A percentile compares a stretch with the other conserved stretches of the same genome.
Evolutionary conservation across 37 sponge, comb jelly and placozoan genomes (phyloP).

Genomic region (Oopsacas minuta): DNA sequence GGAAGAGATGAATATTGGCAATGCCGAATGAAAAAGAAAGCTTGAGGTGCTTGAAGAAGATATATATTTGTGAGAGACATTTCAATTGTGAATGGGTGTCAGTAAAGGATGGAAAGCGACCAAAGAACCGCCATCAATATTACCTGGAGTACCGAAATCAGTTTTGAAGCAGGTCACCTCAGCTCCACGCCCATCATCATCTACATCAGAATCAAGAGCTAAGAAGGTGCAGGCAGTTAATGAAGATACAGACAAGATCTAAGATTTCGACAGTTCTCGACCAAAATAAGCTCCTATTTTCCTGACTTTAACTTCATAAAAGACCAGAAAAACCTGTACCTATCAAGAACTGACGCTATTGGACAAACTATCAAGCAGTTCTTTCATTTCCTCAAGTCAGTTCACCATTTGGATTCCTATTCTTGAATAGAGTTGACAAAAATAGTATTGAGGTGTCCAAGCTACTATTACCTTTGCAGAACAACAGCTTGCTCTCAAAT

Average conservation of each 20-base stretch:
- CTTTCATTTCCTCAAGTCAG: slow-evolving; percentile 17
- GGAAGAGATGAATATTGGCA: slow-evolving; percentile 18
- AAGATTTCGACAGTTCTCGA: not conserved
- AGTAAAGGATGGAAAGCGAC: slow-evolving; percentile 18
- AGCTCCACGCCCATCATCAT: slow-evolving; percentile 16
- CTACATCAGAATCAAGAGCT: slow-evolving; percentile 20
- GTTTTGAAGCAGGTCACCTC: slow-evolving; percentile 19
- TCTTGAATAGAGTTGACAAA: slow-evolving; percentile 15
- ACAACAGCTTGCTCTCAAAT: slow-evolving; percentile 11
- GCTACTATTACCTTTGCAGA: slow-evolving; percentile 18
- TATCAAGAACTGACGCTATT: slow-evolving; percentile 13
- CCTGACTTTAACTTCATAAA: not conserved
- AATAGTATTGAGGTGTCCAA: slow-evolving; percentile 11
- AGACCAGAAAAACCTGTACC: slow-evolving; percentile 17
- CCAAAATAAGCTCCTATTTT: slow-evolving; percentile 19
- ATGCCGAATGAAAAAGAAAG: slow-evolving; percentile 16
- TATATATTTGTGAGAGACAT: slow-evolving; percentile 18
- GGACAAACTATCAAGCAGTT: slow-evolving; percentile 17
- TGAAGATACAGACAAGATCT: slow-evolving; percentile 1
- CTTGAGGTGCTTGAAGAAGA: slow-evolving; percentile 15
- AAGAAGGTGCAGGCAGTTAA: slow-evolving; percentile 17
- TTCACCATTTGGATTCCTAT: slow-evolving; percentile 18
- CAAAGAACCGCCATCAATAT: not conserved
- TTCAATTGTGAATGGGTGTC: slow-evolving; percentile 20
- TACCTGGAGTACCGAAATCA: slow-evolving; percentile 9